Base-by-base conservation (phyloP, 2,888 invertebrate species). In the Parnassius glacialis region DNA sequence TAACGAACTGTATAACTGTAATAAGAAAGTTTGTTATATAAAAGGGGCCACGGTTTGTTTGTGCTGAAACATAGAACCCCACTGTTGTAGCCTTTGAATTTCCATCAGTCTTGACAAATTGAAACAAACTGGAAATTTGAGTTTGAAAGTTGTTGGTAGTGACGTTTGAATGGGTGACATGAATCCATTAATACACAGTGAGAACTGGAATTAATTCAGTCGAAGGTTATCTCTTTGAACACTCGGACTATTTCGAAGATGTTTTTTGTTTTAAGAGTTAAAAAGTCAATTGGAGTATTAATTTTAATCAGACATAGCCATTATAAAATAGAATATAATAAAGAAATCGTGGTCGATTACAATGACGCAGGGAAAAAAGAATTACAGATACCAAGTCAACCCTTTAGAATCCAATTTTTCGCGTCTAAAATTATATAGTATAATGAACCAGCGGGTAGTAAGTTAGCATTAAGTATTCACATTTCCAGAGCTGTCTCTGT, bases 391-490 rank as follows among this genome's bases (percentile, higher is more conserved):
- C 41, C 41, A 12, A 55, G 51, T 55, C 68, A 84, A 83, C 84
- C 84, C 84, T 84, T 86, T 82, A 74, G 76, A 76, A 76, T 80
- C 74, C 74, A 79, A 77, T 84, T 86, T 80, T 87, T 85, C 77
- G 74, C 74, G 75, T 78, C 70, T 75, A 80, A 87, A 87, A 90
- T 89, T 87, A 87, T 87, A 86, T 87, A 86, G 87, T 91, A 90
- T 90, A 91, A 91, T 90, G 90, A 90, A 89, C 83, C 86, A 78
- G 79, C 77, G 85, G 87, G 87, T 84, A 90, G 89, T 90, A 88
- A 89, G 85, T 85, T 89, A 87, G 87, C 88, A 89, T 89, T 90
- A 89, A 90, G 88, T 88, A 89, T 90, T 89, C 90, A 83, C 81
- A 84, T 87, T 88, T 84, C 84, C 84, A 82, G 87, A 83, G 86